Conservation (phyloP, 2,113 vertebrate genomes). For the Craseonycteris thonglongyai region DNA sequence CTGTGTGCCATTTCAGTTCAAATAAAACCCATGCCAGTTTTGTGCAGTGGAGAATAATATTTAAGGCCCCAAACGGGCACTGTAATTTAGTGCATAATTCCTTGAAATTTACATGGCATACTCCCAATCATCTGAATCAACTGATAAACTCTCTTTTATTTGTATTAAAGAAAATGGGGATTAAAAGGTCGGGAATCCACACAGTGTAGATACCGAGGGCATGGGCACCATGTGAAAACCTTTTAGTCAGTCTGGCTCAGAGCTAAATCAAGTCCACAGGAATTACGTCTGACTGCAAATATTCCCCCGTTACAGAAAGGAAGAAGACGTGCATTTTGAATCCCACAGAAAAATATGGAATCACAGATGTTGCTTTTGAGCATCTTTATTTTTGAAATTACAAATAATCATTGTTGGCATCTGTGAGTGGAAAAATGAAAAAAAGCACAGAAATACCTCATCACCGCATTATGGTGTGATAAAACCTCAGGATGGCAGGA, state of each 20-base stretch:
- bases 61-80: slow-evolving; percentile 66
- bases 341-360: slow-evolving; percentile 66
- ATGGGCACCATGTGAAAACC: slow-evolving; percentile 37
- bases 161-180: slow-evolving; percentile 74
- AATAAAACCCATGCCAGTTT: slow-evolving; percentile 64
- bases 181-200: slow-evolving; percentile 69
- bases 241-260: slow-evolving; percentile 51
- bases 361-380: slow-evolving; percentile 71
- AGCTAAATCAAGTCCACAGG: slow-evolving; percentile 46
- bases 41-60: slow-evolving; percentile 47
- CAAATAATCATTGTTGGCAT: slow-evolving; percentile 75
- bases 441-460: slow-evolving; percentile 70
- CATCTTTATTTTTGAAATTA: slow-evolving; percentile 72
- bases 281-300: slow-evolving; percentile 50
- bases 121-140: slow-evolving; percentile 68
- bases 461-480: slow-evolving; percentile 51
- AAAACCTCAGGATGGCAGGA: slow-evolving; percentile 46
- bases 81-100: slow-evolving; percentile 65
- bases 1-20: slow-evolving; percentile 57
- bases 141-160: slow-evolving; percentile 75
- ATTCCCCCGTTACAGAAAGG: slow-evolving; percentile 50
- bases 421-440: slow-evolving; percentile 60
- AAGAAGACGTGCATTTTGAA: slow-evolving; percentile 53
- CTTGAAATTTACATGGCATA: slow-evolving; percentile 60
- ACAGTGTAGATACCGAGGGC: not conserved